Evolutionary conservation across 2,113 vertebrate genomes (phyloP), one percentile per base, ranked within the genome.

Genomic region (Thermophis baileyi): DNA sequence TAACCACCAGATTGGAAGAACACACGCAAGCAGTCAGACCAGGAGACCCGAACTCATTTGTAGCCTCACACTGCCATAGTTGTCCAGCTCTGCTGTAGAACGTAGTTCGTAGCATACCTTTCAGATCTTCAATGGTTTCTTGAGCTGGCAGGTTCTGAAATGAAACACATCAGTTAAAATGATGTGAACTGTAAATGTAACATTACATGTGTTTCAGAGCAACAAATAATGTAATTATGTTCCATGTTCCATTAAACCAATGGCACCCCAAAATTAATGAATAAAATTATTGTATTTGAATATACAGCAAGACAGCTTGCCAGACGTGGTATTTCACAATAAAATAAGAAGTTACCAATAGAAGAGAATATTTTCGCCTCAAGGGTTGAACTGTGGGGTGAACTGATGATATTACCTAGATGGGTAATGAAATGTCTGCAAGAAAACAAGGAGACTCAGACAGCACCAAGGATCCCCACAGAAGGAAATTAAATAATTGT

Each of bases 61-160:
- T 27, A 60, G 57, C 57, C 57, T 60, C 57, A 60, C 25, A 27
- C 11, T 60, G 63, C 63, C 30, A 7, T 35, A 69, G 63, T 35
- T 69, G 30, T 6, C 12, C 63, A 35, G 4, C 14, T 18, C 63
- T 35, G 30, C 1, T 6, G 40, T 92, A 92, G 87, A 89, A 57
- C 92, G 93, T 54, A 86, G 30, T 54, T 12, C 91, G 92, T 87
- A 47, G 90, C 53, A 74, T 97, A 98, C 98, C 98, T 98, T 97
- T 97, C 87, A 98, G 97, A 95, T 98, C 97, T 91, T 98, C 98
- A 92, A 96, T 97, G 3, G 98, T 97, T 91, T 98, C 98, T 92
- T 95, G 97, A 1, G 94, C 97, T 35, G 97, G 94, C 89, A 97
- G 91, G 24, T 97, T 97, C 98, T 98, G 96, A 92, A 95, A 44